Evolutionary conservation across 2,797 vertebrate genomes (phyloP), one percentile per base, ranked within the genome.

Genomic region (Hoplostethus atlanticus): DNA sequence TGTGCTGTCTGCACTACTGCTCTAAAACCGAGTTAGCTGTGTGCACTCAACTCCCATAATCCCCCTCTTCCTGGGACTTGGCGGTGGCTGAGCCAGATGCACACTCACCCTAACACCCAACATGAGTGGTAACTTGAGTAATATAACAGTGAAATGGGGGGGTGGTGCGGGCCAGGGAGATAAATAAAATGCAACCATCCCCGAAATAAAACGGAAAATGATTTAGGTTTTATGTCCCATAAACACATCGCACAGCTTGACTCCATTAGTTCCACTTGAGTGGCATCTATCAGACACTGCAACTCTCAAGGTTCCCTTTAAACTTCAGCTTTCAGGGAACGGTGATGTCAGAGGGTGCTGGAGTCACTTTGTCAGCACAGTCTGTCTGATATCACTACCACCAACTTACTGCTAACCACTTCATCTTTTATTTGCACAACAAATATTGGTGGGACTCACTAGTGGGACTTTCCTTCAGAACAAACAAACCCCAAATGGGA

Each of bases 191-290:
- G 58, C 51, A 54, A 63, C 57, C 44, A 25, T 21, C 60, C 60
- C 65, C 76, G 70, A 68, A 67, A 74, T 83, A 81, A 83, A 21
- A 21, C 21, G 80, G 57, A 88, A 89, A 93, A 84, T 89, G 61
- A 93, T 92, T 92, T 86, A 89, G 66, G 76, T 73, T 87, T 78
- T 64, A 82, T 64, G 81, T 90, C 77, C 60, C 77, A 81, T 90
- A 89, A 92, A 91, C 79, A 82, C 76, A 58, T 74, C 15, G 56
- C 84, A 80, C 90, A 91, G 92, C 89, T 92, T 89, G 87, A 77
- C 54, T 85, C 85, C 82, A 92, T 94, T 89, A 93, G 84, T 92
- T 92, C 83, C 79, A 84, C 83, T 76, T 84, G 75, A 92, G 71
- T 84, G 87, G 80, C 89, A 85, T 86, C 90, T 85, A 77, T 88